These are phyloP conservation scores for Choloepus didactylus DNA, from an alignment of 2,797 vertebrate genomes.

Conservation along the genomic window DNA sequence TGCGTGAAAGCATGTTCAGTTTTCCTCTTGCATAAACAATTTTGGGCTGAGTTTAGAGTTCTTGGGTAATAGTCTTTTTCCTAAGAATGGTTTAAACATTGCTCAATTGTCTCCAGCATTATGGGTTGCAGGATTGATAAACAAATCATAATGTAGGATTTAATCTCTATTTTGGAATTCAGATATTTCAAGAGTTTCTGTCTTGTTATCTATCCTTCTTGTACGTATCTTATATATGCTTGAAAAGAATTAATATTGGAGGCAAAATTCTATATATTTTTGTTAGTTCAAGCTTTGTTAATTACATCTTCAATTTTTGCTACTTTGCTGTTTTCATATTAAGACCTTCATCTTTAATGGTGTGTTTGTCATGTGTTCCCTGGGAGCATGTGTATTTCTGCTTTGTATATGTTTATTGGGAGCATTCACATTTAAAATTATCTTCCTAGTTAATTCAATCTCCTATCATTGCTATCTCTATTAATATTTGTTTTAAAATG, in stretches of 20 bases:
- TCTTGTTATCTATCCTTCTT: not conserved
- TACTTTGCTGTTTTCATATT: not conserved
- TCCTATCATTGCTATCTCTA: not conserved
- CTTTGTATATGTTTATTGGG: not conserved
- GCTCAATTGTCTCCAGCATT: constrained; percentile 33
- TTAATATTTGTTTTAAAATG: too few species aligned
- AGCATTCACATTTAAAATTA: constrained; percentile 15
- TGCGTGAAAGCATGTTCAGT: constrained; percentile 19
- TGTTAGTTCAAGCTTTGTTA: not conserved
- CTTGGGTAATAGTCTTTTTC: constrained; percentile 64
- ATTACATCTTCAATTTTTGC: not conserved
- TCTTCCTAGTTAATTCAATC: constrained; percentile 42
- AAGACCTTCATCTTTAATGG: not conserved
- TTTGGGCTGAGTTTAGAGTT: constrained; percentile 56
- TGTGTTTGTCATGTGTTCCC: not conserved
- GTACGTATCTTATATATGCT: not conserved
- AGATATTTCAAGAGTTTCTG: constrained; percentile 22
- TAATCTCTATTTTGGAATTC: constrained; percentile 51
- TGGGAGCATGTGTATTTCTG: not conserved
- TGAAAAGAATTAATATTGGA: not conserved
- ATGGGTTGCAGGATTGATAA: not conserved
- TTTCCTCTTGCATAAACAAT: constrained; percentile 21
- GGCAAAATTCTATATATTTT: constrained; percentile 29
- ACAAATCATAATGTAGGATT: not conserved
- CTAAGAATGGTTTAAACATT: constrained; percentile 33